phyloP scores from a whole-genome alignment of 1,140 invertebrate genomes.

The Melitaea cinxia region DNA sequence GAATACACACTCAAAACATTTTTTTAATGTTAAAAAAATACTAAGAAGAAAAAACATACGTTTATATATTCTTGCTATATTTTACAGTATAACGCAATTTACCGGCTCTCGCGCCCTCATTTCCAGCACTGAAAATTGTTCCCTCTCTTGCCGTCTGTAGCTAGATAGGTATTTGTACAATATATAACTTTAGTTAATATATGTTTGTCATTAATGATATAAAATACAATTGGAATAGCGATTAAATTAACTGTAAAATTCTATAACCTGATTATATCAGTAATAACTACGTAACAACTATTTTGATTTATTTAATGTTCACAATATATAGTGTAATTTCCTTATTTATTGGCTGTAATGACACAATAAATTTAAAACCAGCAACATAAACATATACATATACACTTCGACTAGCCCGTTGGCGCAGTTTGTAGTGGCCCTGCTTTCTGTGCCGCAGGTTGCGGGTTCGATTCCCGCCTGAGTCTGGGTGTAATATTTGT shows the following conservation, averaged over 20 bases:
- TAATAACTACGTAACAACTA: no score
- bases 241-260: neutral
- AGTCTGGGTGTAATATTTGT: no score
- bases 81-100: constrained; percentile 56
- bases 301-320: no score
- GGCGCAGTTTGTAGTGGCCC: no score
- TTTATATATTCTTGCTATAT: constrained; percentile 41
- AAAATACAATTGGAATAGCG: neutral
- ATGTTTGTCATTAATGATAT: neutral
- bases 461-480: no score
- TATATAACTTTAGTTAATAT: neutral
- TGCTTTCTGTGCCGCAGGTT: no score
- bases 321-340: no score
- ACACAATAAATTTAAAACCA: no score
- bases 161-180: constrained; percentile 19
- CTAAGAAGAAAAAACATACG: constrained; percentile 36
- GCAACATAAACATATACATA: no score
- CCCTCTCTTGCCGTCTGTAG: constrained; percentile 38
- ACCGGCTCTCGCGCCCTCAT: constrained; percentile 50
- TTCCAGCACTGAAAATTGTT: constrained; percentile 55
- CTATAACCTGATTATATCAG: no score
- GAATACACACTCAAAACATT: constrained; percentile 38
- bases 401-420: no score
- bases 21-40: constrained; percentile 38
- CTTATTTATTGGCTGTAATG: no score